These are phyloP conservation scores for Portevinia maculata DNA, from an alignment of 2,888 invertebrate species.

Conservation along the genomic window DNA sequence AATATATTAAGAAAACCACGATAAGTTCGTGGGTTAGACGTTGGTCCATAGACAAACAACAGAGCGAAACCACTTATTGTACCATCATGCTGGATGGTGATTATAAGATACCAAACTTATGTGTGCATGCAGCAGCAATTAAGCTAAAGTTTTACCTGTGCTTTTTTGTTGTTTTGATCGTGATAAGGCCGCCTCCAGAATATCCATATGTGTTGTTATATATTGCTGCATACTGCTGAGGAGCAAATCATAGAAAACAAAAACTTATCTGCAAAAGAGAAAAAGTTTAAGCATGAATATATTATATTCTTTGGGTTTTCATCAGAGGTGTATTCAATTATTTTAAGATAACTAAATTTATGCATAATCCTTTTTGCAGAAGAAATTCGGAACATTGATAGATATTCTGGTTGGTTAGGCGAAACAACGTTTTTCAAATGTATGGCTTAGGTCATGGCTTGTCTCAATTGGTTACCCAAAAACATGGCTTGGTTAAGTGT, in stretches of 20 bases:
- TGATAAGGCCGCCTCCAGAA: slow-evolving; percentile 25
- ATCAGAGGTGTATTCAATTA: slow-evolving; percentile 5
- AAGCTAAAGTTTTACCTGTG: slow-evolving; percentile 58
- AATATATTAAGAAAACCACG: slow-evolving; percentile 20
- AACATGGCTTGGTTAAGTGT: slow-evolving; percentile 23
- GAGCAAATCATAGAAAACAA: background rate
- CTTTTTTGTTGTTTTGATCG: slow-evolving; percentile 10
- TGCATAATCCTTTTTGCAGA: slow-evolving; percentile 17
- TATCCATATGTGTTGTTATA: slow-evolving; percentile 21
- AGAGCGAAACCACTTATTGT: slow-evolving; percentile 28
- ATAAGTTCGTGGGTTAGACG: slow-evolving; percentile 40
- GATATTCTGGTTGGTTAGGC: background rate
- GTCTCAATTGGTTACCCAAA: slow-evolving; percentile 27
- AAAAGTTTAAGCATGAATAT: background rate
- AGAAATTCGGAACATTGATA: slow-evolving; percentile 17
- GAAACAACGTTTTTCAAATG: no score
- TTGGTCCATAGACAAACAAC: slow-evolving; percentile 4
- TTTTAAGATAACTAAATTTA: slow-evolving; percentile 2
- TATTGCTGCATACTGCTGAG: background rate
- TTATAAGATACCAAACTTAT: slow-evolving; percentile 42
- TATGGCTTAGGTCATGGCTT: slow-evolving; percentile 58
- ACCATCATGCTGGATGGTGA: slow-evolving; percentile 39
- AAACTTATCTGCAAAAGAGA: slow-evolving; percentile 13
- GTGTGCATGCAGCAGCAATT: slow-evolving; percentile 38
- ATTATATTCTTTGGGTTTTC: background rate